Percentiles rank a stretch among this genome's conserved stretches.
These are phyloP conservation scores for Myxocyprinus asiaticus DNA, from an alignment of 2,113 vertebrate species.

Conservation along the genomic window DNA sequence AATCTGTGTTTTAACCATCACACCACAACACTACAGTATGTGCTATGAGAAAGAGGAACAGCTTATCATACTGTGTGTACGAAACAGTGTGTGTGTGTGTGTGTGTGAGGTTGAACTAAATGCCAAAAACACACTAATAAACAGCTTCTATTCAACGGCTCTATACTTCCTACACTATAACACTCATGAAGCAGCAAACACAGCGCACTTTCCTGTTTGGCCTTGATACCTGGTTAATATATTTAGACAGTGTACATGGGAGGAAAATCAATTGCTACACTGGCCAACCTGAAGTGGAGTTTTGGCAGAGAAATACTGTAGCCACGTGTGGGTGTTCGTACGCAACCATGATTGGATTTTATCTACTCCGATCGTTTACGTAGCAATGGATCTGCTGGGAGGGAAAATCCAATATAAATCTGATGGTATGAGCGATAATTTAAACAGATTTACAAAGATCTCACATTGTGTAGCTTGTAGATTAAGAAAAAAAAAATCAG, in stretches of 20 bases:
- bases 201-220: neutral
- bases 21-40: no score
- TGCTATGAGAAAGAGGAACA: no score
- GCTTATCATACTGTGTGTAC: no score
- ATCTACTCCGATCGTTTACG: neutral
- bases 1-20: no score
- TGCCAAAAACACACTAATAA: neutral
- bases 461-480: neutral
- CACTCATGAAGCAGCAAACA: neutral
- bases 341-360: slow-evolving; percentile 1
- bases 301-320: neutral
- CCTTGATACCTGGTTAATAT: neutral
- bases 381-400: neutral
- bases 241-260: neutral
- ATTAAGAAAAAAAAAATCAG: neutral
- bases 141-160: neutral
- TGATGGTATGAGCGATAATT: neutral
- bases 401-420: slow-evolving; percentile 13
- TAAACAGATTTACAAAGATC: slow-evolving; percentile 30
- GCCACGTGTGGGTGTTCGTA: neutral
- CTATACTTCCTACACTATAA: neutral
- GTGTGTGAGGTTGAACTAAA: neutral
- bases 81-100: neutral
- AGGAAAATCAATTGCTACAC: neutral
- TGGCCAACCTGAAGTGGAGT: neutral